phyloP scores from a whole-genome alignment of 2,113 vertebrate species.

The Mormyrus iriodes region DNA sequence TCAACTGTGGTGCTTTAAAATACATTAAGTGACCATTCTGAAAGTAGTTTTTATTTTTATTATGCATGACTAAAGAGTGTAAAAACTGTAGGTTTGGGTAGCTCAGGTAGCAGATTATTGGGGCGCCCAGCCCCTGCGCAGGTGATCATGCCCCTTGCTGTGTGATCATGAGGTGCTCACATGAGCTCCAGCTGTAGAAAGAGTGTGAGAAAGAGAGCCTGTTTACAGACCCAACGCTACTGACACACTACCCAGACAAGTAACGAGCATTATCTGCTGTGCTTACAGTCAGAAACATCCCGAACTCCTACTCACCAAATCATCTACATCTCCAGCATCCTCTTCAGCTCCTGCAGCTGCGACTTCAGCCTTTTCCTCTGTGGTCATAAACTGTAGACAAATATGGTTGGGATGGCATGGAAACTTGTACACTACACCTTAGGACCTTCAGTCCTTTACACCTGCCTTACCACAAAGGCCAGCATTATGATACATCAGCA shows the following conservation, averaged over 20 bases:
- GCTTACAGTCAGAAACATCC: background rate
- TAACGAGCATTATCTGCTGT: background rate
- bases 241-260: background rate
- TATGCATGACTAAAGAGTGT: background rate
- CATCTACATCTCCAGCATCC: constrained; percentile 84
- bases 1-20: background rate
- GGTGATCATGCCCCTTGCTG: background rate
- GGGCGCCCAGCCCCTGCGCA: background rate
- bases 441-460: background rate
- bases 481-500: background rate
- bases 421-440: background rate
- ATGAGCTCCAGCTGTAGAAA: constrained; percentile 87
- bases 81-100: background rate
- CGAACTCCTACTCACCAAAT: constrained; percentile 68
- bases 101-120: background rate
- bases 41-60: background rate
- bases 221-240: constrained; percentile 6
- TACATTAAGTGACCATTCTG: background rate
- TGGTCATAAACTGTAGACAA: constrained; percentile 69
- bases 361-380: constrained; percentile 55
- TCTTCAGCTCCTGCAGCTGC: constrained; percentile 49
- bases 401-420: constrained; percentile 13
- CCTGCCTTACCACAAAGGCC: background rate
- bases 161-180: constrained; percentile 44
- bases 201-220: constrained; percentile 31